Evolutionary conservation across 2,113 vertebrate genomes (phyloP), one percentile per base, ranked within the genome.

Genomic region (Todiramphus saurophagus): DNA sequence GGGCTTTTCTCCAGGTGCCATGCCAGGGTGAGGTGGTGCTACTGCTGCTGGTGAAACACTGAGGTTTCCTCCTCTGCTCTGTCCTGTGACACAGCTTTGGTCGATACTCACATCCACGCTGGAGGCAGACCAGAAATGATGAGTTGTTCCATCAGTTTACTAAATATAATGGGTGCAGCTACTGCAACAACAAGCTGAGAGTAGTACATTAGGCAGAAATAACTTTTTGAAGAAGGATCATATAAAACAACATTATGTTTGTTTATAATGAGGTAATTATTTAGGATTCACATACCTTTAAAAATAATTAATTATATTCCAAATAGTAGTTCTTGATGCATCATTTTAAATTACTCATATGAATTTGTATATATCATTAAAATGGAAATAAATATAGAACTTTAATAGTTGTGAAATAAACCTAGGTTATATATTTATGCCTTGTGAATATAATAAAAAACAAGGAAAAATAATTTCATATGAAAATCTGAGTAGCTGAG

Each of bases 401-500:
- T 77, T 97, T 95, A 97, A 95, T 96, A 96, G 69, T 50, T 96
- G 62, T 72, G 90, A 97, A 94, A 90, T 92, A 97, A 96, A 90
- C 44, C 60, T 51, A 27, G 60, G 58, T 97, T 97, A 75, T 87
- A 25, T 91, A 81, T 97, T 96, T 96, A 41, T 97, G 84, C 67
- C 90, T 89, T 96, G 86, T 93, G 94, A 97, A 62, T 94, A 79
- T 67, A 96, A 95, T 19, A 97, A 87, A 97, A 96, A 92, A 95
- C 91, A 96, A 89, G 35, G 51, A 84, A 95, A 97, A 64, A 86
- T 81, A 90, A 84, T 92, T 90, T 97, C 28, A n/a, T 93, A 91
- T 96, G 95, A 98, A 94, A 91, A 92, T 98, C 60, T 94, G 50
- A 53, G 60, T 97, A 97, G 97, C 97, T 97, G 58, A 33, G 8